Base-by-base conservation (phyloP, 2,113 vertebrate genomes). In the Spea bombifrons region DNA sequence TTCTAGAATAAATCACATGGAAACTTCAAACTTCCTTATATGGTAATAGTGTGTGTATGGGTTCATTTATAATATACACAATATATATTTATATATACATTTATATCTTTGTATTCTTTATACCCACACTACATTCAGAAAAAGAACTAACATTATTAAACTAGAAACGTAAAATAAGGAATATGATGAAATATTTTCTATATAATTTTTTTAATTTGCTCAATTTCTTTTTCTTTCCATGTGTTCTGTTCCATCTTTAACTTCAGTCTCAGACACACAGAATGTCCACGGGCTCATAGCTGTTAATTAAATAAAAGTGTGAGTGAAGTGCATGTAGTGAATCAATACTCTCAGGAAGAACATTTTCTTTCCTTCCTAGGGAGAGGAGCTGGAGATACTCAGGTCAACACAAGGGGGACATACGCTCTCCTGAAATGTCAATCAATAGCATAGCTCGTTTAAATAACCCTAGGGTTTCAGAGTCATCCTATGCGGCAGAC, bases 381-480 rank as follows among this genome's bases (percentile, higher is more conserved):
- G 59, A 15, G 59, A 15, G 47, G 68, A 49, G 50, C 74, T 66
- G 61, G 69, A 73, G 68, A 71, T 74, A 12, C 53, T 80, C 66
- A 64, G 71, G 77, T 67, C 71, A 80, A 43, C 49, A 73, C 46
- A 52, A 80, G 70, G 64, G 76, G 77, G 70, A 48, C 70, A 59
- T 49, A 49, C 52, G 17, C 65, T 57, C 65, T 67, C 77, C 72
- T 59, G 64, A 73, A 80, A 73, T 73, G 77, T 79, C 77, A 79
- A 73, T 79, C 77, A 73, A 79, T 79, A 79, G 15, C 50, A 4
- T 44, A 44, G 30, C 71, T 80, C 50, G 71, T 80, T 80, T 73
- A 48, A 48, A 80, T 73, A 59, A 66, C 71, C 52, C 70, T 57
- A 50, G 77, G 70, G 70, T 43, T 65, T 17, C 16, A 15, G 44